Conservation (phyloP, 2,797 vertebrate species). For the Tadarida brasiliensis region DNA sequence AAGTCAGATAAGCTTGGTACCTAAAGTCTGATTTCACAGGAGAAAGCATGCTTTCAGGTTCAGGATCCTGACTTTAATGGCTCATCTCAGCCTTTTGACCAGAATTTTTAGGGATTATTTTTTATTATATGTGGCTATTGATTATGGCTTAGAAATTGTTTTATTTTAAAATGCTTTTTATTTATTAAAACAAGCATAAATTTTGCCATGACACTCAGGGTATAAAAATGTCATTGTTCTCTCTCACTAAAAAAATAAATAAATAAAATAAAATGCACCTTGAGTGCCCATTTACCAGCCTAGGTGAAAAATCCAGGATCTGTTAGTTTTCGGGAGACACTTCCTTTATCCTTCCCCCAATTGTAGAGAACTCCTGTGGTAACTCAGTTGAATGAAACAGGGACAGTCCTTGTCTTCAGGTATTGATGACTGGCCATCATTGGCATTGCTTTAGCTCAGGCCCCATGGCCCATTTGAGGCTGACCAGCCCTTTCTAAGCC, state of each 20-base stretch:
- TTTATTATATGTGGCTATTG: slow-evolving; percentile 59
- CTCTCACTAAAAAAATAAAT: background rate
- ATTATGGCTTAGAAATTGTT: slow-evolving; percentile 60
- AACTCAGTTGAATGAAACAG: background rate
- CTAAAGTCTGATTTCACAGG: background rate
- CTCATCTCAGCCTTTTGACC: background rate
- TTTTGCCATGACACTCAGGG: slow-evolving; percentile 11
- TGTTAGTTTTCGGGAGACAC: background rate
- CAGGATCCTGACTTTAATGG: background rate
- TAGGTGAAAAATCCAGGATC: slow-evolving; percentile 33
- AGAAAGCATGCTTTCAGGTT: background rate
- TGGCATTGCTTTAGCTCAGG: background rate
- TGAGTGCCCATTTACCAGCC: background rate
- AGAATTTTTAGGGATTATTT: background rate
- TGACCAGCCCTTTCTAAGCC: background rate
- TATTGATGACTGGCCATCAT: background rate
- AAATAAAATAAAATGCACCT: slow-evolving; percentile 54
- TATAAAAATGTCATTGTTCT: slow-evolving; percentile 55
- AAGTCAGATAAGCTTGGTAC: background rate
- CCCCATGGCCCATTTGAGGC: background rate
- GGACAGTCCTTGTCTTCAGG: background rate
- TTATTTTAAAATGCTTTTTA: slow-evolving; percentile 57
- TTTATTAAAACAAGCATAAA: slow-evolving; percentile 59
- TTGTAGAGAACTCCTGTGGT: background rate
- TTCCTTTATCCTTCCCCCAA: background rate